These are phyloP conservation scores for Plebejus argus DNA, from an alignment of 2,888 invertebrate genomes.

Conservation along the genomic window DNA sequence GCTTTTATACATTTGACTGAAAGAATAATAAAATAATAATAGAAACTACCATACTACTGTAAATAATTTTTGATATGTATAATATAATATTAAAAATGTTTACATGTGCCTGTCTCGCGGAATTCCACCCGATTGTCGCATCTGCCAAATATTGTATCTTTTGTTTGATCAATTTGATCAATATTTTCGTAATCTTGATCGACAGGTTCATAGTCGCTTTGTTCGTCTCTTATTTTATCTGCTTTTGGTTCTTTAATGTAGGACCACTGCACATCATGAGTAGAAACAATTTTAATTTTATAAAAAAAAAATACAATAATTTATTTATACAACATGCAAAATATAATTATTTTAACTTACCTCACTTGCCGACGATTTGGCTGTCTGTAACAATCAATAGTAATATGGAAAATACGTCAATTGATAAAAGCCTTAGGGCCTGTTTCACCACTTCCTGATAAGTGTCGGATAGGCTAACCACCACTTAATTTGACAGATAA, in stretches of 20 bases:
- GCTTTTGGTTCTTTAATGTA: conserved; percentile 4
- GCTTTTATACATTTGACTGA: too few relatives aligned
- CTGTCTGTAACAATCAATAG: conserved; percentile 1
- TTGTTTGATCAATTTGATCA: not conserved
- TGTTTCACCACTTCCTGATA: too few relatives aligned
- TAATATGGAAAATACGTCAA: not conserved
- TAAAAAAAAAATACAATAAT: not conserved
- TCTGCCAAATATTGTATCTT: not conserved
- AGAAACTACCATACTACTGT: too few relatives aligned
- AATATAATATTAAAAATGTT: conserved; percentile 39
- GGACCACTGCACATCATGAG: not conserved
- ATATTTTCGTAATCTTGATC: not conserved
- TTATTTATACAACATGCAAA: too few relatives aligned
- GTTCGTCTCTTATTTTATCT: not conserved
- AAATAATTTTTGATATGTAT: not conserved
- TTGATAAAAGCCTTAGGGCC: not conserved
- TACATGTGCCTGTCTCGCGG: conserved; percentile 48
- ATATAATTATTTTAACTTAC: not conserved
- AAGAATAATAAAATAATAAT: too few relatives aligned
- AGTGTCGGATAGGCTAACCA: too few relatives aligned
- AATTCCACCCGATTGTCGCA: not conserved
- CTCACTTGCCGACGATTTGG: not conserved
- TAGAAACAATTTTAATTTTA: not conserved
- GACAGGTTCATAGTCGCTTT: not conserved
- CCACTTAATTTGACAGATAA: too few relatives aligned